Percentiles rank a stretch among this genome's conserved stretches.
Evolutionary conservation across 2,113 vertebrate genomes (phyloP).

Genomic region (Ailurus styani): DNA sequence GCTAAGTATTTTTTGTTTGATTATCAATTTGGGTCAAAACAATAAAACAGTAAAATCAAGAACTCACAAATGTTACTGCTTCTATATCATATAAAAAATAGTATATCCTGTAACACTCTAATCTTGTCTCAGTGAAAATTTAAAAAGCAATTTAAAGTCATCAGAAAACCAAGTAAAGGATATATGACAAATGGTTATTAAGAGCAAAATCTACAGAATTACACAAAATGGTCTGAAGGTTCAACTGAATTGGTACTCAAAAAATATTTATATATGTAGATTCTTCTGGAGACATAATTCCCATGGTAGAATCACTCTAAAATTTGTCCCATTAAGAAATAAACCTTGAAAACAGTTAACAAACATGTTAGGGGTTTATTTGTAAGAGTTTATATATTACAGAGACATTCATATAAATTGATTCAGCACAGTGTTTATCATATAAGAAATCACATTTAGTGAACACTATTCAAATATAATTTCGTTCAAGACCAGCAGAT

Average conservation of each 20-base stretch:
- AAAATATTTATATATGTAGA: constrained; percentile 1
- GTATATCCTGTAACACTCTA: neutral
- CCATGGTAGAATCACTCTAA: neutral
- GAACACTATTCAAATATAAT: constrained; percentile 37
- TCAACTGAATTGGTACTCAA: neutral
- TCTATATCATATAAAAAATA: neutral
- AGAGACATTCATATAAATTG: neutral
- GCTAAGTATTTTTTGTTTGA: neutral
- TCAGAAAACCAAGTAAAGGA: neutral
- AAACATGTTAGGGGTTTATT: neutral
- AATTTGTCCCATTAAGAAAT: neutral
- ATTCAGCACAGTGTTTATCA: neutral
- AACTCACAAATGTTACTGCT: neutral
- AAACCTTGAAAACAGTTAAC: neutral
- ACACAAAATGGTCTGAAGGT: neutral
- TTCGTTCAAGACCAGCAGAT: neutral
- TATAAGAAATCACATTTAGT: neutral
- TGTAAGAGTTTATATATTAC: neutral
- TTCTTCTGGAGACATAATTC: neutral
- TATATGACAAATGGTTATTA: neutral
- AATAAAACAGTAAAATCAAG: constrained; percentile 24
- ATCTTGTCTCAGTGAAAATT: neutral
- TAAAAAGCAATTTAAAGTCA: neutral
- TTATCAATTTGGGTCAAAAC: neutral
- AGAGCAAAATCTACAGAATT: neutral